Evolutionary conservation across 2,888 invertebrate species (phyloP).

Genomic region (Ennomos erosarius): DNA sequence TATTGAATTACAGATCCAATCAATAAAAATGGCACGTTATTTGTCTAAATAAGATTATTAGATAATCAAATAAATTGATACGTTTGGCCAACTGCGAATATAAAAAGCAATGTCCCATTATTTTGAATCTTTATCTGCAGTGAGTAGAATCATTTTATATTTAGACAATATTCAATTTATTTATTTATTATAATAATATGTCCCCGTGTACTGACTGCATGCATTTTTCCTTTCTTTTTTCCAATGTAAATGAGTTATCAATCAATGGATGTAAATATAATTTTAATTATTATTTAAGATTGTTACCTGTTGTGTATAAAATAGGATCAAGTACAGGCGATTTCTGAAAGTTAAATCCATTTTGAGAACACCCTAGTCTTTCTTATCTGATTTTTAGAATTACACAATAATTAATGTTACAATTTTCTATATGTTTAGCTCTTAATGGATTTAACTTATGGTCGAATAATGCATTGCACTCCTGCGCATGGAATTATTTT

Average conservation of each 20-base stretch:
- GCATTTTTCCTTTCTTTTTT: conserved; percentile 59
- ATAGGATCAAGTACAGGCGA: conserved; percentile 46
- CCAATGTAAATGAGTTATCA: conserved; percentile 37
- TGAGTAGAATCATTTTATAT: conserved; percentile 4
- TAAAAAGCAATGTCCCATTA: too few species aligned
- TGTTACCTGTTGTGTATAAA: conserved; percentile 70
- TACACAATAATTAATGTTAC: conserved; percentile 40
- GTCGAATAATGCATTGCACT: conserved; percentile 46
- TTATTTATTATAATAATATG: conserved; percentile 17
- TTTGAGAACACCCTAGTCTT: conserved; percentile 69
- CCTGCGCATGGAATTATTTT: neutral
- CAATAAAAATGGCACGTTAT: too few species aligned
- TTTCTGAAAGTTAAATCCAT: conserved; percentile 67
- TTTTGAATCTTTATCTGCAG: neutral
- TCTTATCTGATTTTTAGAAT: conserved; percentile 67
- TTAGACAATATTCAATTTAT: conserved; percentile 3
- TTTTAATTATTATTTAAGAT: conserved; percentile 51
- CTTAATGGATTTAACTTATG: conserved; percentile 67
- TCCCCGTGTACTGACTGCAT: conserved; percentile 49
- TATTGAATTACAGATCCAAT: too few species aligned
- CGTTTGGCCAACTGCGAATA: too few species aligned
- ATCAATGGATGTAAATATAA: conserved; percentile 65
- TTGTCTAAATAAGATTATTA: too few species aligned
- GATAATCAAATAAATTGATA: too few species aligned
- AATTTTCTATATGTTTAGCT: conserved; percentile 49